phyloP scores from a whole-genome alignment of 2,113 vertebrate species.

The Paramisgurnus dabryanus region DNA sequence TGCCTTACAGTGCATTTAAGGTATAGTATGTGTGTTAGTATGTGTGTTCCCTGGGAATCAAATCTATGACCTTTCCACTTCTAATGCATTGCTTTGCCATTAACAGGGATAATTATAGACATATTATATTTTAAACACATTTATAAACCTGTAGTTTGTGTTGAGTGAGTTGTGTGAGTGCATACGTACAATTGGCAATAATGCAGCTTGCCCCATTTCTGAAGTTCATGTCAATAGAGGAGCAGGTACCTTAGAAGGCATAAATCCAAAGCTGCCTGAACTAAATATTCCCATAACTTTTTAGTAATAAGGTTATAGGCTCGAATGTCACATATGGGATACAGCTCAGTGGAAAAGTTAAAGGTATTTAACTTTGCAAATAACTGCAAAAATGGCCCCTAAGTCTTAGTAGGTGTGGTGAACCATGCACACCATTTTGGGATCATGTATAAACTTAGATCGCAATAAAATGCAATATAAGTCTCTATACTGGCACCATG shows the following conservation, averaged over 20 bases:
- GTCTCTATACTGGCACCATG: too few species aligned
- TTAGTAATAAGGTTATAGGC: constrained; percentile 61
- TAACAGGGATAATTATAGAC: too few species aligned
- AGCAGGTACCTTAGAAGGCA: constrained; percentile 52
- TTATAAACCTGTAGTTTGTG: not conserved
- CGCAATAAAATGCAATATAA: too few species aligned
- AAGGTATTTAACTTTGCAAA: constrained; percentile 49
- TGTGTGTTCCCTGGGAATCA: too few species aligned
- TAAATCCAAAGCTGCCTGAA: constrained; percentile 54
- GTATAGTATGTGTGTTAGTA: too few species aligned
- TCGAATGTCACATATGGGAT: constrained; percentile 53
- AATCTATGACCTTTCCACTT: too few species aligned
- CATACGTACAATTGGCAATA: not conserved
- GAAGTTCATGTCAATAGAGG: constrained; percentile 49
- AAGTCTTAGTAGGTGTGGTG: not conserved
- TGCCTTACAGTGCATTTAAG: too few species aligned
- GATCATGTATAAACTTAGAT: too few species aligned
- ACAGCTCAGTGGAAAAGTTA: constrained; percentile 52
- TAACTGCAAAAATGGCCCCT: constrained; percentile 43
- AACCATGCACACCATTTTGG: not conserved
- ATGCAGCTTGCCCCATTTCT: constrained; percentile 22
- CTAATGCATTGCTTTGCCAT: too few species aligned
- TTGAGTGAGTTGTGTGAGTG: not conserved
- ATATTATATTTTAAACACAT: too few species aligned
- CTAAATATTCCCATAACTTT: constrained; percentile 56